Evolutionary conservation across 2,113 vertebrate species (phyloP), one percentile per base, ranked within the genome.

Genomic region (Cyprinodon brontotheroides): DNA sequence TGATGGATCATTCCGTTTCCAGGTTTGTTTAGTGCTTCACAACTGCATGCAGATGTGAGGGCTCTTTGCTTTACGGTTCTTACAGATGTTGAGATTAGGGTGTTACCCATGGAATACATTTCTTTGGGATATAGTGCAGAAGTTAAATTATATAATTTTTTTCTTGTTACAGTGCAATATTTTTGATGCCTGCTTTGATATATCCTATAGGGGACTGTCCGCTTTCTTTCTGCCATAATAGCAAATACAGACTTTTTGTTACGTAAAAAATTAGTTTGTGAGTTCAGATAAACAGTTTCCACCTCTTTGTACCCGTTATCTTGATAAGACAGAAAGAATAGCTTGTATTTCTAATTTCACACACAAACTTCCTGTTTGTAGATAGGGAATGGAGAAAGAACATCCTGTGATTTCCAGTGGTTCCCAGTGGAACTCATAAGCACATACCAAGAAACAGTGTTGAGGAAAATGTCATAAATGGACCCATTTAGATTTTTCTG

Each of bases 31-130:
- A 86, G 79, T 65, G 40, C 60, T 78, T 64, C 3, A 47, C 78
- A 90, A 92, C 86, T 90, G 84, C 63, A 37, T 41, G 63, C 89
- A 91, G 86, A 92, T 93, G 90, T 89, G 38, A 38, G 73, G 12
- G 29, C 39, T 70, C n/a, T 71, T 79, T 68, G 22, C 60, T 82
- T 62, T 29, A 41, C 4, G 61, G 78, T 72, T 41, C 3, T 37
- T 67, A 62, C 74, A 72, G 79, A 63, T 74, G 79, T 84, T 74
- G 79, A n/a, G 3, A 17, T 15, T 65, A 74, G 70, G n/a, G 20
- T 41, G 36, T 72, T 65, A 61, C 61, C 38, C 59, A 80, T 78
- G 45, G 75, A 72, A 60, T 74, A 59, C 1, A 12, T 81, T 67
- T 57, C 7, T 73, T 75, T 3, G 11, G 69, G 61, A 70, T 78